Evolutionary conservation across 1,140 invertebrate species (phyloP).

Genomic region (Drosophila albomicans): DNA sequence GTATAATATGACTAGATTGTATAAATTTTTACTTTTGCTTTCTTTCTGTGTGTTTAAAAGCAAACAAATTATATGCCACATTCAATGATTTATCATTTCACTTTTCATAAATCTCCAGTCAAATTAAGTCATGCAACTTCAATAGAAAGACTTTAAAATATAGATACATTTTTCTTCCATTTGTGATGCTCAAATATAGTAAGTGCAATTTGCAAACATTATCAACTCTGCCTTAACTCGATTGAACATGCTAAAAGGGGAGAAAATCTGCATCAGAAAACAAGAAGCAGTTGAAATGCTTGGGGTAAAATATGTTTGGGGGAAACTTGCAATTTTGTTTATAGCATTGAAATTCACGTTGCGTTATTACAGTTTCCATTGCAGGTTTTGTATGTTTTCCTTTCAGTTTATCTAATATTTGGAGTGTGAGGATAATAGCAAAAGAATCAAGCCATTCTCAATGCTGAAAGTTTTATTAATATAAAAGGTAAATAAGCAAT

Average conservation of each 20-base stretch:
- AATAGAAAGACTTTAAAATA: background rate
- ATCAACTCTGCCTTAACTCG: background rate
- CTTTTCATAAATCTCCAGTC: no score
- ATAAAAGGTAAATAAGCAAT: no score
- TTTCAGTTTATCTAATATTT: slow-evolving; percentile 4
- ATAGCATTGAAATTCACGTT: slow-evolving; percentile 60
- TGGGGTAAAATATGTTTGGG: slow-evolving; percentile 3
- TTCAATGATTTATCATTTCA: no score
- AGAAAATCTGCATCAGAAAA: slow-evolving; percentile 8
- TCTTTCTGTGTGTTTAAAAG: no score
- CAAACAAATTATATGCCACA: no score
- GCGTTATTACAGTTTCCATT: slow-evolving; percentile 6
- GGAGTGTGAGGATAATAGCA: background rate
- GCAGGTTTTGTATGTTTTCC: background rate
- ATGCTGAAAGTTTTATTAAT: background rate
- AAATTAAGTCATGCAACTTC: no score
- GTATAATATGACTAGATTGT: no score
- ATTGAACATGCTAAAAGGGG: background rate
- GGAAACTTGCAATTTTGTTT: slow-evolving; percentile 31
- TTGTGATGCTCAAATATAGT: background rate
- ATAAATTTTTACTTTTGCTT: no score
- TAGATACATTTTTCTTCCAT: background rate
- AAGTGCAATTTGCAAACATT: background rate
- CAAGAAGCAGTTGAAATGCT: slow-evolving; percentile 28
- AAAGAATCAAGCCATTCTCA: background rate